Evolutionary conservation across 2,888 invertebrate genomes (phyloP), one percentile per base, ranked within the genome.

Genomic region (Stenotaenia linearis): DNA sequence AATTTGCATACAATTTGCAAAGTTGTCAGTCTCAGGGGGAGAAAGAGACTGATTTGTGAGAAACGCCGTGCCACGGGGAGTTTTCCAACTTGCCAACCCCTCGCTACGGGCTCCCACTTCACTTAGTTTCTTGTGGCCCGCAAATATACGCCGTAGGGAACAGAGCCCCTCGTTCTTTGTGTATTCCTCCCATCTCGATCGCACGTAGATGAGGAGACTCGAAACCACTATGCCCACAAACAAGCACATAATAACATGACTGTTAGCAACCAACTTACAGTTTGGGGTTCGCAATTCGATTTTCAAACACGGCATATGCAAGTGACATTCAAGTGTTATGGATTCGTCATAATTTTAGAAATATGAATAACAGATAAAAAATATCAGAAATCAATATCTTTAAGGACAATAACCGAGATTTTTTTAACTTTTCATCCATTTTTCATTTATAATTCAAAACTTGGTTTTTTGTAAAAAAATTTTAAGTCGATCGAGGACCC

Each of bases 1-100:
- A 77, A 77, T 77, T 77, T 77, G 40, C 77, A 77, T 77, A 77
- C 77, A 77, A 77, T 77, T 77, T 77, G 77, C 77, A 77, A 77
- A 77, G 77, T 21, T 45, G 77, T 77, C 77, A 77, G 77, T 77
- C 77, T 77, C 77, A 45, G 37, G 77, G 77, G 77, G 69, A 25
- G 69, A 69, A n/a, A 69, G 69, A 69, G 69, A 69, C 69, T 69
- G 69, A 69, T 69, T 69, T 69, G 69, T 69, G 69, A 69, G 69
- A 69, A 69, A 69, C 69, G 69, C 69, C 28, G n/a, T 69, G 69
- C 69, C 69, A 69, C 25, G 28, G 69, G 69, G 69, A 69, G 69
- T 69, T 69, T 69, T 50, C 50, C 50, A 50, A 50, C 50, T 50
- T 69, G 28, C 69, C 69, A n/a, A 69, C 69, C 69, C 69, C 69